Conservation (phyloP, 2,797 vertebrate species). For the Phataginus tricuspis region DNA sequence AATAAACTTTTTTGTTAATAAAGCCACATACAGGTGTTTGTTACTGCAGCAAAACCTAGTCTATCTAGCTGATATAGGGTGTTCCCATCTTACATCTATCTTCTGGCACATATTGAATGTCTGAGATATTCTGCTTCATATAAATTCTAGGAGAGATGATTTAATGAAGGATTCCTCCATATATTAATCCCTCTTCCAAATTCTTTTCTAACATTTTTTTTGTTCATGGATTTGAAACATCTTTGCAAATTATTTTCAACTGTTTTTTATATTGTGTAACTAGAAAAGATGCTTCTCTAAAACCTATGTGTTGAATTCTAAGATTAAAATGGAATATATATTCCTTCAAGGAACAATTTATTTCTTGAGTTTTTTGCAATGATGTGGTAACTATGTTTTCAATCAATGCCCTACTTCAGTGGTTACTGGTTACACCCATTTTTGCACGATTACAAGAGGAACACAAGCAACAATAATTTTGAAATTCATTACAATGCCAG, state of each 20-base stretch:
- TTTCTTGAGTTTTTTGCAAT: constrained; percentile 60
- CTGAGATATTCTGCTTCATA: neutral
- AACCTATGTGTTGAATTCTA: neutral
- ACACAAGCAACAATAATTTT: constrained; percentile 87
- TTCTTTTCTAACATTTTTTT: neutral
- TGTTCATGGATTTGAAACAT: neutral
- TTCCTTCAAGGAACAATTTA: neutral
- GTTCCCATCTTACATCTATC: neutral
- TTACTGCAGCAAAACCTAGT: constrained; percentile 1
- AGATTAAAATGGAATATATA: neutral
- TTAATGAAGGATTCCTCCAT: neutral
- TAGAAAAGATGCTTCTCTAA: neutral
- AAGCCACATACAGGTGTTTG: neutral
- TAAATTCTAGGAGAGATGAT: constrained; percentile 10
- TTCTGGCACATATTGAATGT: neutral
- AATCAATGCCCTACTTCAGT: constrained; percentile 74
- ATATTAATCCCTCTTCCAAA: neutral
- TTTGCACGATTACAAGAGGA: constrained; percentile 84
- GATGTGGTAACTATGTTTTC: constrained; percentile 67
- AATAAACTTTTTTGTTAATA: neutral
- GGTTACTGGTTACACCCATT: constrained; percentile 77
- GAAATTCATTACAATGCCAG: constrained; percentile 90
- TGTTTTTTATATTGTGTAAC: neutral
- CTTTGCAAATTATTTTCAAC: neutral
- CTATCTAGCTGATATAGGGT: neutral